phyloP scores from a whole-genome alignment of 2,888 invertebrate genomes.

The Ptycholaimellus sp. region DNA sequence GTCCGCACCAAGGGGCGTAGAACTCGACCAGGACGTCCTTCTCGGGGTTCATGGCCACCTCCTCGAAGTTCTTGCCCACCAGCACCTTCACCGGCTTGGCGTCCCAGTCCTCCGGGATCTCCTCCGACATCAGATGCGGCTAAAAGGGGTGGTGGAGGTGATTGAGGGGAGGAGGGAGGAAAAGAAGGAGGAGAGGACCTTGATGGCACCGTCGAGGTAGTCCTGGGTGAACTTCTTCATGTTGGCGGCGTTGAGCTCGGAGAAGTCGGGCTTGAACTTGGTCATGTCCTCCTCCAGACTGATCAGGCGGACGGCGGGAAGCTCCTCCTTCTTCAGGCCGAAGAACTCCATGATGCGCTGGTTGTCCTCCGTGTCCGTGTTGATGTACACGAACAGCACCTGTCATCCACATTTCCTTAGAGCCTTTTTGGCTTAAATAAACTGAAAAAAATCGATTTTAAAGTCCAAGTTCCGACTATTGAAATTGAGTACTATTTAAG shows the following conservation, averaged over 20 bases:
- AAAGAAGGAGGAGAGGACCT: slow-evolving; percentile 29
- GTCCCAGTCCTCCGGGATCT: slow-evolving; percentile 88
- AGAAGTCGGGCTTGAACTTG: slow-evolving; percentile 63
- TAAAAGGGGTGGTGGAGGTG: slow-evolving; percentile 17
- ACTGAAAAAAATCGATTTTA: background rate
- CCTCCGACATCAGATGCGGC: slow-evolving; percentile 77
- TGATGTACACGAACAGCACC: slow-evolving; percentile 79
- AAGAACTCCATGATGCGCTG: slow-evolving; percentile 95
- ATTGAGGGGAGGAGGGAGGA: too few species aligned
- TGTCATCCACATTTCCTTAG: slow-evolving; percentile 16
- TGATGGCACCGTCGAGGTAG: slow-evolving; percentile 70
- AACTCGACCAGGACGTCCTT: slow-evolving; percentile 94
- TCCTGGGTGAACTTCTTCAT: slow-evolving; percentile 54
- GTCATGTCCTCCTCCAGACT: slow-evolving; percentile 86
- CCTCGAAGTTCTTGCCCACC: slow-evolving; percentile 81
- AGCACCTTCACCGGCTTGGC: slow-evolving; percentile 59
- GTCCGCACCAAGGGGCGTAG: slow-evolving; percentile 85
- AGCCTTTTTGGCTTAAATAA: background rate
- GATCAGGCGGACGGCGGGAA: slow-evolving; percentile 42
- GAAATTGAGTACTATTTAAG: background rate
- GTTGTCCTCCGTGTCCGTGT: slow-evolving; percentile 82
- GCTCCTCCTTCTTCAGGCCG: slow-evolving; percentile 70
- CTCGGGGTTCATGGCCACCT: slow-evolving; percentile 55
- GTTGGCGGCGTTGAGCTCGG: slow-evolving; percentile 43
- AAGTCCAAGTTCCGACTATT: background rate